Evolutionary conservation across 2,797 vertebrate genomes (phyloP), one percentile per base, ranked within the genome.

Genomic region (Centropyge bicolor): DNA sequence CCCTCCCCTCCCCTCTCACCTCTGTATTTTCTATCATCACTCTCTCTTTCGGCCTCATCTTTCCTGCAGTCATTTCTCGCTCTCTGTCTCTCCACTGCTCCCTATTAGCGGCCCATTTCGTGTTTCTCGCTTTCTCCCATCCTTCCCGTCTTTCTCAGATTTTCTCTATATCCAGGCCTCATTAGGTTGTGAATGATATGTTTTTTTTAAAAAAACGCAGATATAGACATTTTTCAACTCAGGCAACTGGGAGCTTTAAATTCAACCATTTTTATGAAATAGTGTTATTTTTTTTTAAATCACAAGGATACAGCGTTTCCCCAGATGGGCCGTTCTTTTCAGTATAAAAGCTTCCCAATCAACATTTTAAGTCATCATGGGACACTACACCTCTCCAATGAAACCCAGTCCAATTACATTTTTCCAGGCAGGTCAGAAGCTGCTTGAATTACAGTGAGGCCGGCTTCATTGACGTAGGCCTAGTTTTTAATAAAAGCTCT

Each of bases 401-500:
- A 79, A 84, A 76, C 36, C 36, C 43, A 31, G 64, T 48, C 78
- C 65, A 77, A 81, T 86, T 84, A 81, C 80, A 78, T 62, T 70
- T 64, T 83, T 81, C 83, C 60, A 70, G 56, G 57, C 64, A 55
- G 70, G 61, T 62, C 79, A 74, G 76, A 77, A 52, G 56, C 63
- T 48, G 74, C 76, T 81, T 76, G 51, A 73, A 82, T 78, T 57
- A 83, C 78, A 65, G 60, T 35, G 67, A 86, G 55, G 20, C 45
- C 13, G 1, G 55, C 43, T 72, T 70, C 45, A 56, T 55, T 73
- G 70, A 54, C 73, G 13, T 51, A 56, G 51, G 41, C 69, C 56
- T 75, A 45, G 17, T 78, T 86, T 88, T 88, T 84, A 78, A 88
- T 85, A 87, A 88, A 80, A 82, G 54, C 59, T 78, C 48, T 13